Percentiles rank a stretch among this genome's conserved stretches.
Evolutionary conservation across 2,113 vertebrate genomes (phyloP).

Genomic region (Hemicordylus capensis): DNA sequence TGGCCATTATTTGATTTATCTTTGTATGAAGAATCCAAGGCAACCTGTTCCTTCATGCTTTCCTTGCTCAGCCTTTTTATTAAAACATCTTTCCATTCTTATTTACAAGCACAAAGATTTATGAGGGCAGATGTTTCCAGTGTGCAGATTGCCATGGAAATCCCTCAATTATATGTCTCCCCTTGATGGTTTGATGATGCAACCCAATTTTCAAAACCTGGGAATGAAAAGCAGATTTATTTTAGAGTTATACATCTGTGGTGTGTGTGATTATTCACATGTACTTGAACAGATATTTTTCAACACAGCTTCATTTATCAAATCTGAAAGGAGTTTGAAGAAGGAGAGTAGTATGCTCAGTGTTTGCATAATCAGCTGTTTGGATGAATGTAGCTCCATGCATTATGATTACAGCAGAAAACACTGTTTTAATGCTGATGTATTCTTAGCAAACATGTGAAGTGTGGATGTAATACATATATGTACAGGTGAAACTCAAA

Average conservation of each 20-base stretch:
- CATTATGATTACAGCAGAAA: not conserved
- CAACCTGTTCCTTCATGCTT: not conserved
- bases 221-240: slow-evolving; percentile 5
- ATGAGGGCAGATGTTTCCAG: slow-evolving; percentile 5
- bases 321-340: not conserved
- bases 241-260: not conserved
- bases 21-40: slow-evolving; percentile 30
- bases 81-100: slow-evolving; percentile 30
- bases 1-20: slow-evolving; percentile 9
- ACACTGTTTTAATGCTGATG: no score
- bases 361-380: not conserved
- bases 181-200: slow-evolving; percentile 21
- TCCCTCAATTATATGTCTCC: slow-evolving; percentile 30
- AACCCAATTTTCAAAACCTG: slow-evolving; percentile 34
- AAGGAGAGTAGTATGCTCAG: not conserved
- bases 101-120: slow-evolving; percentile 13
- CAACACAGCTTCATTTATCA: not conserved
- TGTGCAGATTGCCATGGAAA: not conserved
- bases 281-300: not conserved
- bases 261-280: not conserved
- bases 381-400: not conserved
- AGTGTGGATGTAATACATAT: not conserved
- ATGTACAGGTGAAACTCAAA: no score
- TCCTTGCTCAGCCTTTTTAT: slow-evolving; percentile 14
- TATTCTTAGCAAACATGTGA: not conserved